A percentile compares a stretch with the other conserved stretches of the same genome.
These are phyloP conservation scores for Prolemur simus DNA, from an alignment of 2,113 vertebrate genomes.

Conservation along the genomic window DNA sequence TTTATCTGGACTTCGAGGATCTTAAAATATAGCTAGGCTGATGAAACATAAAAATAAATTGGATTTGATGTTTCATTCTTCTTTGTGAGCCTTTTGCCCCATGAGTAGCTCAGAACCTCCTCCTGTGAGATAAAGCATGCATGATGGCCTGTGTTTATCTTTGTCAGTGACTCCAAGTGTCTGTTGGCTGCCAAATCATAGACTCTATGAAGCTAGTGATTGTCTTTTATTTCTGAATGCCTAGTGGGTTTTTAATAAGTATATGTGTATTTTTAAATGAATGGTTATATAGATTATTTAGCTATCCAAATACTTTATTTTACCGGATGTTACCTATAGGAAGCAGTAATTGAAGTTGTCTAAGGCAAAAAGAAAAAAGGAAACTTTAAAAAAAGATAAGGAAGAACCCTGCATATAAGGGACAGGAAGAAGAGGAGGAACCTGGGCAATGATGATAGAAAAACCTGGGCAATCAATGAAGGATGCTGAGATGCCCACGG, in stretches of 20 bases:
- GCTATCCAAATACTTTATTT: neutral
- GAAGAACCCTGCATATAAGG: rapidly evolving
- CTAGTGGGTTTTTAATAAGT: neutral
- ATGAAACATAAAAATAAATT: neutral
- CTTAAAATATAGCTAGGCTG: neutral
- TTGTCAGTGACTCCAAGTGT: neutral
- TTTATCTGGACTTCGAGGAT: neutral
- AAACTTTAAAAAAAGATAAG: neutral
- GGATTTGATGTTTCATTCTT: neutral
- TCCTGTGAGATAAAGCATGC: neutral
- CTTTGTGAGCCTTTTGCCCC: neutral
- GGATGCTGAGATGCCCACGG: too few relatives aligned
- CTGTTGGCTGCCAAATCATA: neutral
- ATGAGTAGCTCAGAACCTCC: neutral
- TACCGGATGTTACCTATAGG: neutral
- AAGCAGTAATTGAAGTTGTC: neutral
- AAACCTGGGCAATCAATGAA: neutral
- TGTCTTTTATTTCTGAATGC: conserved; percentile 18
- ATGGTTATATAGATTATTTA: neutral
- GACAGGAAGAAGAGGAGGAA: neutral
- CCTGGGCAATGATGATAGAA: neutral
- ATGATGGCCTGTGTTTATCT: neutral
- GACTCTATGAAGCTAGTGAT: neutral
- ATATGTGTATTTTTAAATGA: neutral
- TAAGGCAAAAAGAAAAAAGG: neutral